phyloP scores from a whole-genome alignment of 2,113 vertebrate genomes.

The Vireo altiloquus region DNA sequence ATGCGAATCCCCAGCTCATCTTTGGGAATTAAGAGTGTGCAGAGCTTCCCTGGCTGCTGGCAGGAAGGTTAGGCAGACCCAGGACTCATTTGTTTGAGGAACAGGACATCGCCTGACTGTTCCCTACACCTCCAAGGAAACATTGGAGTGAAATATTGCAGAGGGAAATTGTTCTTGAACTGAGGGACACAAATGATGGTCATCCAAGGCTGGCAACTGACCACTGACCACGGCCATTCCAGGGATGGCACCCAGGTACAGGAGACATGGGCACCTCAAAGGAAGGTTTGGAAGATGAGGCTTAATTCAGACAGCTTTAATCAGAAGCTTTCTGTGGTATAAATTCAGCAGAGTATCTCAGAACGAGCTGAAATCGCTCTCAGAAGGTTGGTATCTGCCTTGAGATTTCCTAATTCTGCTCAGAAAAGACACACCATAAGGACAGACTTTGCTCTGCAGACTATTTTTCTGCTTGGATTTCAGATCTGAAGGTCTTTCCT shows the following conservation, averaged over 20 bases:
- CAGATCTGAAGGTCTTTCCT: not conserved
- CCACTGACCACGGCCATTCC: not conserved
- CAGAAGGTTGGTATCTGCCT: constrained; percentile 2
- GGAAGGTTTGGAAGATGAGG: not conserved
- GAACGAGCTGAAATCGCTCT: constrained; percentile 22
- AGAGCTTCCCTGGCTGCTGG: constrained; percentile 29
- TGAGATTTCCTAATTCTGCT: constrained; percentile 38
- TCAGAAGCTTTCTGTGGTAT: not conserved
- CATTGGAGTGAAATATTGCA: not conserved
- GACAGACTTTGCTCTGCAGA: not conserved
- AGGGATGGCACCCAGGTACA: not conserved
- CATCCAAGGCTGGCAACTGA: not conserved
- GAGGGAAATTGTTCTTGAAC: not conserved
- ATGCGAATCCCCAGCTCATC: constrained; percentile 56
- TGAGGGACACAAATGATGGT: not conserved
- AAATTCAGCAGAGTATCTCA: constrained; percentile 13
- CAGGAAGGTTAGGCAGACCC: not conserved
- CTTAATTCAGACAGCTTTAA: constrained; percentile 32
- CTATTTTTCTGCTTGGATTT: not conserved
- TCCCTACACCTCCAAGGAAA: not conserved
- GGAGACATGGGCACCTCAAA: not conserved
- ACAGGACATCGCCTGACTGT: not conserved
- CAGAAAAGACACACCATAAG: not conserved
- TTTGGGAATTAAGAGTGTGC: constrained; percentile 48
- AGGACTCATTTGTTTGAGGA: constrained; percentile 23